Evolutionary conservation across 2,113 vertebrate genomes (phyloP).

Genomic region (Riparia riparia): DNA sequence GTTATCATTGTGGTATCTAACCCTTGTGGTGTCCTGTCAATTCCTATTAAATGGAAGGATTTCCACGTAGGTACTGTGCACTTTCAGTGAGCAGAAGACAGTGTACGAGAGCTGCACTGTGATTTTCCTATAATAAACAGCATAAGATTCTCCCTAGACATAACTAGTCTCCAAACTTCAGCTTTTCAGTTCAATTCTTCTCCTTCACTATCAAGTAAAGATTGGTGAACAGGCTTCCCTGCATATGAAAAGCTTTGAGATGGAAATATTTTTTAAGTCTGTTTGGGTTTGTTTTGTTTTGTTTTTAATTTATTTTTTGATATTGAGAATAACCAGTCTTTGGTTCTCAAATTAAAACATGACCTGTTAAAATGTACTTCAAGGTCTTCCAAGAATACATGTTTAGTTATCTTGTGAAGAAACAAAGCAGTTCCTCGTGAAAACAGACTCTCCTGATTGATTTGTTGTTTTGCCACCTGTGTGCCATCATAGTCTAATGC

Average conservation of each 20-base stretch:
- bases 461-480: neutral
- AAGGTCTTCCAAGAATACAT: neutral
- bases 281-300: accelerated
- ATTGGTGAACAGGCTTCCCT: neutral
- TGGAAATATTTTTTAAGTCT: neutral
- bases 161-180: neutral
- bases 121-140: neutral
- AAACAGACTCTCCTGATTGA: neutral
- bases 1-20: neutral
- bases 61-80: neutral
- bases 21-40: neutral
- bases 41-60: neutral
- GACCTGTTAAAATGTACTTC: neutral
- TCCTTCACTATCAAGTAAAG: neutral
- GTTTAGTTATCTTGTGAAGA: neutral
- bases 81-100: neutral
- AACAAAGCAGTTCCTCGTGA: neutral
- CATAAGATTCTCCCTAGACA: neutral
- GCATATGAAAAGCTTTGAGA: neutral
- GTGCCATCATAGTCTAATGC: neutral
- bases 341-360: neutral
- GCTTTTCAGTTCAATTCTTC: neutral
- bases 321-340: neutral
- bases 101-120: neutral
- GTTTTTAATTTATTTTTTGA: neutral